Evolutionary conservation across 2,888 invertebrate genomes (phyloP), one percentile per base, ranked within the genome.

Genomic region (Papilio gigon): DNA sequence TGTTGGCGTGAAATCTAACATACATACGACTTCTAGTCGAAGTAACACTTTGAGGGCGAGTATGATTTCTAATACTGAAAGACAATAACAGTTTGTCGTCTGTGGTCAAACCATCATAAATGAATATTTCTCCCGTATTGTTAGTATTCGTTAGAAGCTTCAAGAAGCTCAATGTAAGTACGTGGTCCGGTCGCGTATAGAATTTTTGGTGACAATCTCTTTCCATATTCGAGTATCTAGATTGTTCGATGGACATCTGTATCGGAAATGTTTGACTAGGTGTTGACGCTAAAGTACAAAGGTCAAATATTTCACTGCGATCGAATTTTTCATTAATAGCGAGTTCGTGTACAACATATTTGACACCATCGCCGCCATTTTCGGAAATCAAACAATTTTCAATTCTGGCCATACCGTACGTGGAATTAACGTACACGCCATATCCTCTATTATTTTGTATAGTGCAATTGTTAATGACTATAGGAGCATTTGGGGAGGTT

Each of bases 281-380:
- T 0, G 96, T 95, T 1, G 95, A 95, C 0, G 97, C 96, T 65
- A 97, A 92, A 1, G 96, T 96, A 84, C 98, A 98, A 74, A 98
- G 94, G 83, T 98, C 97, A 75, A 95, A 95, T 75, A 96, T 94
- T 76, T 96, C 95, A 64, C 94, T 94, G 68, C 96, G 93, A 85
- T 97, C 96, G 59, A 94, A 93, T 76, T 94, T 94, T 79, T 96
- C 95, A 73, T 96, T 95, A 4, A 95, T 94, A 72, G 95, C 93
- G 80, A 95, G 94, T 86, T 97, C 97, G 77, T 96, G 95, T 65
- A 96, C 95, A 17, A 97, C 94, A 84, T 96, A 98, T 84, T 96
- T 95, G 65, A 99, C 90, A 30, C 98, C 98, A 85, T 98, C 98
- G 0, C 95, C 98, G 5, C 96, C 97, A 85, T 98, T 99, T 76